Base-by-base conservation (phyloP, 2,113 vertebrate species). In the Callithrix jacchus region DNA sequence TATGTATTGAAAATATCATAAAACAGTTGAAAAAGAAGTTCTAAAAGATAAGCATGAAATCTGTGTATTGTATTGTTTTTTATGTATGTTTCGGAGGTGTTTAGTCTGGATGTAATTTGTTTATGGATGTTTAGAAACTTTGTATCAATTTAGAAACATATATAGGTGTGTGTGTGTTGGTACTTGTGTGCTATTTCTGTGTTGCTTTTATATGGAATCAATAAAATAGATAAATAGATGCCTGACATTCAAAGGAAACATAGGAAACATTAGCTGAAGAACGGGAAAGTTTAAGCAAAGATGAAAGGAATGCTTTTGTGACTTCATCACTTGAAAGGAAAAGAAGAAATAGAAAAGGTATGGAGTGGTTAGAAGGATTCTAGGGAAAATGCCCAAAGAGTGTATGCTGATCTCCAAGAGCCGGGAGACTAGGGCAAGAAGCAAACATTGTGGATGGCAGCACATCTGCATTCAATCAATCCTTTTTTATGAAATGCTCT, bases 381-480 rank as follows among this genome's bases (percentile, higher is more conserved):
- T 93, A 40, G 56, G 76, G 85, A 92, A 96, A 92, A 40, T 0
- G 11, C 66, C 82, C 71, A 61, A 32, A 52, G 76, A 86, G 10
- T 40, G 21, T 32, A n/a, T 64, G 42, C 37, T 37, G 47, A 23
- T 77, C 89, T 85, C 80, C 37, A 13, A 37, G n/a, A 94, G 45
- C 58, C 70, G 37, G 71, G 5, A 56, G 64, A 80, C 52, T 5
- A 11, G 47, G 68, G 85, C 66, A 86, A 74, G 58, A 92, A 58
- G 85, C 84, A 97, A 64, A 71, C 84, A 5, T 6, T 45, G 54
- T 71, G 64, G 89, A 95, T 49, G 45, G 89, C 4, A 1, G 35
- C 47, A 97, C 98, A 98, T 97, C 96, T 98, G 97, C 11, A 52
- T 96, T 79, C 88, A 97, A 98, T 98, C 89, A 97, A 52, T 61